Percentiles rank a stretch among this genome's conserved stretches.
phyloP scores from a whole-genome alignment of 2,113 vertebrate species.

The Gasterosteus aculeatus region DNA sequence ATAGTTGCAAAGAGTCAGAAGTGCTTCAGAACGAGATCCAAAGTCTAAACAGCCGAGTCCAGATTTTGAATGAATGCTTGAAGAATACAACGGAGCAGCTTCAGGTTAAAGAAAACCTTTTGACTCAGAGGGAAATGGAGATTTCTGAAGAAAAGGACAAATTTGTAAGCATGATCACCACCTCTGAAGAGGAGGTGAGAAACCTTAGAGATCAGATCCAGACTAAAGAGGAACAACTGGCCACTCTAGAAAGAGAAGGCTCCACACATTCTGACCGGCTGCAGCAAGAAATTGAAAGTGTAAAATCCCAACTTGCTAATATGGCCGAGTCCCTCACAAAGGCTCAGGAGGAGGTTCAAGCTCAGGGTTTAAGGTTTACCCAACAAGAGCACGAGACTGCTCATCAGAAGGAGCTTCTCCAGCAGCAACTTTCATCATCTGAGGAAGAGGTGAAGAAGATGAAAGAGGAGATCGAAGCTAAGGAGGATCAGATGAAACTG shows the following conservation, averaged over 20 bases:
- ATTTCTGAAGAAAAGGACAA: slow-evolving; percentile 42
- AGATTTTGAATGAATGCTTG: slow-evolving; percentile 40
- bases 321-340: slow-evolving; percentile 48
- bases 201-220: slow-evolving; percentile 78
- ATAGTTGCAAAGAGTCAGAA: slow-evolving; percentile 42
- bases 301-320: slow-evolving; percentile 71
- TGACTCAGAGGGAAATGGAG: slow-evolving; percentile 52
- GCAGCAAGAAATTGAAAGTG: slow-evolving; percentile 57
- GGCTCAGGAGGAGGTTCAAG: slow-evolving; percentile 44
- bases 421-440: slow-evolving; percentile 33
- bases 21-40: slow-evolving; percentile 52
- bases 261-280: slow-evolving; percentile 30
- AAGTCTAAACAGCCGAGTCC: slow-evolving; percentile 18
- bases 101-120: slow-evolving; percentile 56
- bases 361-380: not conserved
- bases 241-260: slow-evolving; percentile 65
- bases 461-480: slow-evolving; percentile 42
- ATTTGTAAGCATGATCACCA: slow-evolving; percentile 8
- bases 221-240: slow-evolving; percentile 71
- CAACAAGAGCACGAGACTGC: slow-evolving; percentile 46
- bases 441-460: slow-evolving; percentile 32
- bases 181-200: slow-evolving; percentile 41
- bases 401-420: slow-evolving; percentile 68
- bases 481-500: slow-evolving; percentile 73
- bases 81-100: slow-evolving; percentile 34